These are phyloP conservation scores for Pituophis catenifer DNA, from an alignment of 2,113 vertebrate species.

Conservation along the genomic window DNA sequence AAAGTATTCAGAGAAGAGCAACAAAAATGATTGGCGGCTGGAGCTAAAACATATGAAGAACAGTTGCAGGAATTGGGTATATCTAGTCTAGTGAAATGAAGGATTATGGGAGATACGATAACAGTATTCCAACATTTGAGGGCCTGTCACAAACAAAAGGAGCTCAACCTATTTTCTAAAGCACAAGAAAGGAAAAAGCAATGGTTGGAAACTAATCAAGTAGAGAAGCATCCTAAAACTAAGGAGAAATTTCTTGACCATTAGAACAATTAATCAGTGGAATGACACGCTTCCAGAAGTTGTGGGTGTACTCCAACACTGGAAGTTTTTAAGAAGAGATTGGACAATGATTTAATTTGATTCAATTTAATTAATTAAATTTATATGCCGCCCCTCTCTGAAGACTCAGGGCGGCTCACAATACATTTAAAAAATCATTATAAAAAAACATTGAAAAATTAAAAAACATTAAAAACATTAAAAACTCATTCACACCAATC, in stretches of 20 bases:
- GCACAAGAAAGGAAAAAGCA: background rate
- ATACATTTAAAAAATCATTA: too few relatives aligned
- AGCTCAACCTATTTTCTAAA: background rate
- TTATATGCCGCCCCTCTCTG: too few relatives aligned
- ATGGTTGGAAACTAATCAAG: background rate
- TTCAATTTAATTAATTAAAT: too few relatives aligned
- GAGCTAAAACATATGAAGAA: background rate
- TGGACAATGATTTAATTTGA: background rate
- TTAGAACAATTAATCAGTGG: background rate
- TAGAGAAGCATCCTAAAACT: background rate
- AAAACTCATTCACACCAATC: too few relatives aligned
- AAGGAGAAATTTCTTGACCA: background rate
- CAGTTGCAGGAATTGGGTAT: background rate
- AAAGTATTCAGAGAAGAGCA: background rate
- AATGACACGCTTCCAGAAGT: background rate
- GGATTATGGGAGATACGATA: background rate
- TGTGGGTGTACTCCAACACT: background rate
- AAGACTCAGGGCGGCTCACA: too few relatives aligned
- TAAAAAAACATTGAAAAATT: too few relatives aligned
- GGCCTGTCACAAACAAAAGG: background rate
- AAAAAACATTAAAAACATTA: too few relatives aligned
- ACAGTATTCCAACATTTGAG: background rate
- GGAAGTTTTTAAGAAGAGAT: background rate
- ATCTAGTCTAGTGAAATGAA: background rate
- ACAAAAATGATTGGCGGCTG: background rate